Evolutionary conservation across 2,113 vertebrate genomes (phyloP).

Genomic region (Bothrops jararaca): DNA sequence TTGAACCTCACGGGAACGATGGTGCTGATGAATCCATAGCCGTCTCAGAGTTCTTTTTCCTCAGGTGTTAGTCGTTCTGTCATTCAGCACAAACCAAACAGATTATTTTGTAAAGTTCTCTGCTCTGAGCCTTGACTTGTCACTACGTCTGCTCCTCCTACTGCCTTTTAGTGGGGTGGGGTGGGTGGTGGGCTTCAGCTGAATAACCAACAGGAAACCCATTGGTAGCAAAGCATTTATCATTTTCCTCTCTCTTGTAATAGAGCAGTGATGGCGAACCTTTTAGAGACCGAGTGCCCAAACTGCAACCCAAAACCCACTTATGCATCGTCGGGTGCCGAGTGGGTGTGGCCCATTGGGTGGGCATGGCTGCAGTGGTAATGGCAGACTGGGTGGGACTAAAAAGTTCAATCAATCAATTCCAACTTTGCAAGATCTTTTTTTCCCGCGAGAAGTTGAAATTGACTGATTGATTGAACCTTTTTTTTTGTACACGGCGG

Average conservation of each 20-base stretch:
- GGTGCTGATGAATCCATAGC: not conserved
- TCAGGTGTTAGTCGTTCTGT: not conserved
- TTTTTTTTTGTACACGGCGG: too few relatives aligned
- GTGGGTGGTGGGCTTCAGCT: not conserved
- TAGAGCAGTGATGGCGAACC: not conserved
- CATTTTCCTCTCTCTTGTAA: not conserved
- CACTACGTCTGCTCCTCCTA: not conserved
- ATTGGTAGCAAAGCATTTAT: not conserved
- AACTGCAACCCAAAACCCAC: too few relatives aligned
- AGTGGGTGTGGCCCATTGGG: too few relatives aligned
- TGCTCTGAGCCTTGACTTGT: not conserved
- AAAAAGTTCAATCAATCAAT: too few relatives aligned
- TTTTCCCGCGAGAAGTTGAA: too few relatives aligned
- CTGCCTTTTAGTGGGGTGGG: not conserved
- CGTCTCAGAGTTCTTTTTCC: not conserved
- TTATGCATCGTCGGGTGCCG: too few relatives aligned
- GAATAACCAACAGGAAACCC: conserved; percentile 35
- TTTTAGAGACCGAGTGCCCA: too few relatives aligned
- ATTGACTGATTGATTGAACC: too few relatives aligned
- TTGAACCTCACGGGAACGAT: not conserved
- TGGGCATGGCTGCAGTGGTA: too few relatives aligned
- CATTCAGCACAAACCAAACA: not conserved
- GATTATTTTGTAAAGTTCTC: not conserved
- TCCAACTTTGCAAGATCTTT: too few relatives aligned
- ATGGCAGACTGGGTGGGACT: too few relatives aligned